Base-by-base conservation (phyloP, 2,113 vertebrate genomes). In the Ptilorrhoa leucosticta region DNA sequence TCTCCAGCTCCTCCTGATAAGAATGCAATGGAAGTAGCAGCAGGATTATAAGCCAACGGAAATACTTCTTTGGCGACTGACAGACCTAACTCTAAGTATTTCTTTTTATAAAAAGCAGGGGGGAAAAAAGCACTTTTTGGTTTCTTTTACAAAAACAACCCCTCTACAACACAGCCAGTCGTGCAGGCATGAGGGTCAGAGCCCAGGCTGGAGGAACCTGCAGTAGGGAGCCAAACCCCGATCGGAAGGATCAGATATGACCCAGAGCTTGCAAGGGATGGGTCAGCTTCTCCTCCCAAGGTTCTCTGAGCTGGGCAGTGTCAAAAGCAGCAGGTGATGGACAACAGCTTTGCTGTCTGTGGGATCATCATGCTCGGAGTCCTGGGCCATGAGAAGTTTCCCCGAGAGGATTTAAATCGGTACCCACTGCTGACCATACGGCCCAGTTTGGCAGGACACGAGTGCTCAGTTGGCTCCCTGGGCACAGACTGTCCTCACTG, bases 401-500 rank as follows among this genome's bases (percentile, higher is more conserved):
- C 68, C 66, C 5, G 51, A 40, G 70, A 22, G 30, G 48, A 23
- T 93, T 40, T 53, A 21, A 90, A 72, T 7, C 42, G 23, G 75
- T 16, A 2, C 56, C 89, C 66, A 33, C 2, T 33, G 40, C 33
- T 76, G 39, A 15, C 88, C 79, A 13, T 10, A 53, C 22, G 85
- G 2, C 80, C 11, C 45, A 4, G 5, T 23, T 23, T 42, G 45
- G 42, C 79, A 82, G 86, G 65, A 57, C 37, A 10, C 1, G 6
- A 2, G 1, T 0, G 3, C 68, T 15, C 69, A 2, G 24, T 5
- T 50, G 19, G 57, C 44, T 89, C 28, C 0, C 2, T 17, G 80
- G 93, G 72, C 87, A 65, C 64, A 63, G 87, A 33, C 0, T 56
- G 71, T 22, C 51, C 39, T 40, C n/a, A 1, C 44, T n/a, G 6